Percentiles rank a stretch among this genome's conserved stretches.
phyloP scores from a whole-genome alignment of 2,113 vertebrate genomes.

The Petrocephalus microphthalmus region DNA sequence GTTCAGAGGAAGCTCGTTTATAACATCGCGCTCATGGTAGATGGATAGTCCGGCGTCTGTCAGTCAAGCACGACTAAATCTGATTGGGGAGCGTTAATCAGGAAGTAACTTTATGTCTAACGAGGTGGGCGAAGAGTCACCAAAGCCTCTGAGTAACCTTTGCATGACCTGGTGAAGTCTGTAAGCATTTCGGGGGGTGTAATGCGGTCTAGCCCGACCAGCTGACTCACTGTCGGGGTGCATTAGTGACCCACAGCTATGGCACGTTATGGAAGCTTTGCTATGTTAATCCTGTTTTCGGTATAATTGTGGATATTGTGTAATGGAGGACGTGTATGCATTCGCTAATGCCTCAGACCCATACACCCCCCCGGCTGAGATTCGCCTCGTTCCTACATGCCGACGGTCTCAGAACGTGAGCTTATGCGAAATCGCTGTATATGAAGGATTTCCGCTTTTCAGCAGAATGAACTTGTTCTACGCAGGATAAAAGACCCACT shows the following conservation, averaged over 20 bases:
- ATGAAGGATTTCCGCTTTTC: neutral
- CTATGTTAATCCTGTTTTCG: neutral
- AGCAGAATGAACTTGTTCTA: neutral
- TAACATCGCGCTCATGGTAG: slow-evolving; percentile 41
- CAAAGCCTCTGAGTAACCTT: neutral
- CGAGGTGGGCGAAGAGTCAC: slow-evolving; percentile 18
- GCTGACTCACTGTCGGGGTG: neutral
- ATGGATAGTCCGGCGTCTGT: slow-evolving; percentile 51
- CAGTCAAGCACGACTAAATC: slow-evolving; percentile 47
- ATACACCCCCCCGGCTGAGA: neutral
- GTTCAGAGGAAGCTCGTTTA: slow-evolving; percentile 39
- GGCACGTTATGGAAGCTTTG: neutral
- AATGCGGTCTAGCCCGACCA: neutral
- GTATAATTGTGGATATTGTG: neutral
- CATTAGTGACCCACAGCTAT: neutral
- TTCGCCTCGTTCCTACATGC: neutral
- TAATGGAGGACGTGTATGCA: neutral
- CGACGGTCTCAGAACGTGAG: neutral
- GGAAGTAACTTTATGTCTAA: slow-evolving; percentile 43
- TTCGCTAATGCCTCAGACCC: neutral
- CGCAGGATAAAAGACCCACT: neutral
- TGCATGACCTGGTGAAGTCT: neutral
- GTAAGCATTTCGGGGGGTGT: neutral
- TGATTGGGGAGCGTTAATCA: slow-evolving; percentile 60
- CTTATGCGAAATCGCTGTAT: neutral